Evolutionary conservation across 2,888 invertebrate genomes (phyloP).

Genomic region (Alcis repandata): DNA sequence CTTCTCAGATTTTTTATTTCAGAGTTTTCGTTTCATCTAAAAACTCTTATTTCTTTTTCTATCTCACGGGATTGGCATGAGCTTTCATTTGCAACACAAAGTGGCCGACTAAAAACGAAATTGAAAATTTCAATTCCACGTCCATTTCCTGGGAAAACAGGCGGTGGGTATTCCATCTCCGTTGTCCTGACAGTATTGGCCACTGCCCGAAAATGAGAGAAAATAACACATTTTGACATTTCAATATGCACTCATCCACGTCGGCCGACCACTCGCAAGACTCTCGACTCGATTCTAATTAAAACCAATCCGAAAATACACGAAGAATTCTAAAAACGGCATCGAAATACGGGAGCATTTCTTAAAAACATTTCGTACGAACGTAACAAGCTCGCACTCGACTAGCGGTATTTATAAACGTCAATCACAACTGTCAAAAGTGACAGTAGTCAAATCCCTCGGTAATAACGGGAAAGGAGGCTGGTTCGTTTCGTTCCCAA

Average conservation of each 20-base stretch:
- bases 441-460: constrained; percentile 84
- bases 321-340: constrained; percentile 36
- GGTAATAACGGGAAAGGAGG: constrained; percentile 80
- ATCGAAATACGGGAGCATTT: constrained; percentile 60
- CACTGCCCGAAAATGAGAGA: constrained; percentile 81
- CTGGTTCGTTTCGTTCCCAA: constrained; percentile 70
- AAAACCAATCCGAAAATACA: constrained; percentile 51
- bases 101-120: constrained; percentile 71
- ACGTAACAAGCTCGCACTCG: constrained; percentile 79
- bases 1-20: background rate
- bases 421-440: constrained; percentile 84
- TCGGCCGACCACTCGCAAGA: constrained; percentile 49
- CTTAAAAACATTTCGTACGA: constrained; percentile 73
- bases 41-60: constrained; percentile 31
- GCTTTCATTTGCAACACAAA: constrained; percentile 66
- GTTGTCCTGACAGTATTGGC: constrained; percentile 76
- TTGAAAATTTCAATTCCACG: constrained; percentile 79
- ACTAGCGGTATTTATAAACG: constrained; percentile 81
- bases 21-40: background rate
- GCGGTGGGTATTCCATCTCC: constrained; percentile 76
- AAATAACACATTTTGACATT: constrained; percentile 84
- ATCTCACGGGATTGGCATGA: constrained; percentile 42
- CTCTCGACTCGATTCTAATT: constrained; percentile 39
- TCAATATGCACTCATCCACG: constrained; percentile 84
- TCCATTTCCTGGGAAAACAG: constrained; percentile 82